Base-by-base conservation (phyloP, 2,888 invertebrate genomes). In the Eustalomyia histrio region DNA sequence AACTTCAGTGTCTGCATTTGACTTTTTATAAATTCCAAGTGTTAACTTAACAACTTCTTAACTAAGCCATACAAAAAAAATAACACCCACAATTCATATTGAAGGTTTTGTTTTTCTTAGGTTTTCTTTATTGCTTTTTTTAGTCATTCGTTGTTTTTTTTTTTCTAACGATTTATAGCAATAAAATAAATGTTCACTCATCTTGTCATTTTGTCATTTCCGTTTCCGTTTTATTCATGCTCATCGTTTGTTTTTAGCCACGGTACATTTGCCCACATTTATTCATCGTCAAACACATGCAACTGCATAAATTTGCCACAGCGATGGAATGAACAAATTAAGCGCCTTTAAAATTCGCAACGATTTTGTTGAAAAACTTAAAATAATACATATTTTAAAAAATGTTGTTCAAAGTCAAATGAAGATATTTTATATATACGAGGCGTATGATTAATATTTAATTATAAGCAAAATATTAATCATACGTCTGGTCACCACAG, bases 101-200 rank as follows among this genome's bases (percentile, higher is more conserved):
- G 0, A 10, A 55, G 61, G 35, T 47, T 63, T 35, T 21, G 33
- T 65, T 24, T 67, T 47, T 9, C 12, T 16, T 17, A 5, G 3
- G 2, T 24, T 29, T 29, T 29, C 29, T 6, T 21, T 29, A 29
- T 29, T n/a, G 7, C 3, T 29, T 4, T 29, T 29, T 29, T 29
- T 6, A 29, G 29, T 29, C 29, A 24, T 29, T 29, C 7, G 7
- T 29, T 29, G 3, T 29, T 4, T 29, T 29, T 29, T 29, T 29
- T 29, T 58, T 61, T 57, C 57, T 52, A 53, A 71, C 71, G 60
- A 72, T 78, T 72, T 75, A 53, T 52, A 61, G 82, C 73, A 55
- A 74, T 82, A 76, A 76, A 80, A 18, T 80, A 76, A 76, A 82
- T 82, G 73, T 76, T 72, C 79, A 73, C 76, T 76, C 82, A 79